Conservation (phyloP, 1,140 invertebrate genomes). For the Agrilus planipennis region DNA sequence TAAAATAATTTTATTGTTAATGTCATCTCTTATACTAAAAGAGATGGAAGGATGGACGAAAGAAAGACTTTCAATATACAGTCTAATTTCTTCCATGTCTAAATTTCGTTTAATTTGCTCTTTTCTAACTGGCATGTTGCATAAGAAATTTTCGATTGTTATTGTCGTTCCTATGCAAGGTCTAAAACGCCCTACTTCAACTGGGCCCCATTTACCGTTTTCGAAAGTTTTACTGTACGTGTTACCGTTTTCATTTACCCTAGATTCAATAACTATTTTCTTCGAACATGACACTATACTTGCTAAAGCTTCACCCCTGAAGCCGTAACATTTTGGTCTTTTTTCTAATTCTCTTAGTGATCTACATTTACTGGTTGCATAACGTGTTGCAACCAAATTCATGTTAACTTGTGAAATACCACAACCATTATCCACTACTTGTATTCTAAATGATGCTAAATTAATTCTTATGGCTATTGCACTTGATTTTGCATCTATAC, state of each 20-base stretch:
- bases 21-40: constrained; percentile 49
- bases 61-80: constrained; percentile 42
- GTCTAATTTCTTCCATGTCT: constrained; percentile 45
- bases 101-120: constrained; percentile 38
- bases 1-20: constrained; percentile 40
- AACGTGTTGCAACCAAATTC: constrained; percentile 41
- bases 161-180: constrained; percentile 52
- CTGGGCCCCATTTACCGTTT: constrained; percentile 6
- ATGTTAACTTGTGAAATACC: constrained; percentile 43
- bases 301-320: constrained; percentile 49
- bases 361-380: constrained; percentile 51
- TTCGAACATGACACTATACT: constrained; percentile 44
- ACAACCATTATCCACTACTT: constrained; percentile 54
- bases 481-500: constrained; percentile 48
- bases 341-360: constrained; percentile 37
- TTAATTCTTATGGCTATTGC: constrained; percentile 49
- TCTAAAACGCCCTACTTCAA: constrained; percentile 14
- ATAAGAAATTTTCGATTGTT: constrained; percentile 47
- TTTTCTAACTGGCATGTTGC: constrained; percentile 48
- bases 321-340: constrained; percentile 44
- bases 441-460: constrained; percentile 42
- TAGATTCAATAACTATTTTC: constrained; percentile 43
- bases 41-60: constrained; percentile 45
- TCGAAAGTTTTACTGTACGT: constrained; percentile 40
- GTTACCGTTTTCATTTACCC: constrained; percentile 26